Conservation (phyloP, 64 coral and sea anemone genomes). For the Montipora cactus region DNA sequence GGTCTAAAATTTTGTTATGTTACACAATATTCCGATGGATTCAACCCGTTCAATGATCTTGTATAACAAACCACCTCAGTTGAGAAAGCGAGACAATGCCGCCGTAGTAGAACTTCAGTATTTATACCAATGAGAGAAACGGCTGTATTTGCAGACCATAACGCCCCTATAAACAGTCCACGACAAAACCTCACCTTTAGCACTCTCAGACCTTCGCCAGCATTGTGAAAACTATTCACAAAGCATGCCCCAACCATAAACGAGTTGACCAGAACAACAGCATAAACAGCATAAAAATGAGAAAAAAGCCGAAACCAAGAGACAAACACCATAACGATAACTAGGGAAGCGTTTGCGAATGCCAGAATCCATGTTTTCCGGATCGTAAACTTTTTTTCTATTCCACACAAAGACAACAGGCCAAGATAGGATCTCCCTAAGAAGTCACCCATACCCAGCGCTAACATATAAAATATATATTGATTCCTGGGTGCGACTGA, state of each 20-base stretch:
- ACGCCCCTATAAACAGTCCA: neutral
- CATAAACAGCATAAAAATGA: neutral
- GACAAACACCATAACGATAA: neutral
- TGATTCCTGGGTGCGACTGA: constrained; percentile 9
- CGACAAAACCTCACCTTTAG: constrained; percentile 16
- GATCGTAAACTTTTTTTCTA: neutral
- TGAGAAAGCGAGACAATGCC: neutral
- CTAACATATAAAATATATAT: constrained; percentile 8
- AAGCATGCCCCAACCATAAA: neutral
- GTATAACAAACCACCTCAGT: neutral
- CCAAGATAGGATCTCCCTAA: neutral
- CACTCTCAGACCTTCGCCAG: neutral
- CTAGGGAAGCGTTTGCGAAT: neutral
- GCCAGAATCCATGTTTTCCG: constrained; percentile 5
- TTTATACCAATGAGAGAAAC: neutral
- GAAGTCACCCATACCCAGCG: neutral
- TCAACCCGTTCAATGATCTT: neutral
- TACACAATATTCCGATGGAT: neutral
- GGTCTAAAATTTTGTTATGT: neutral
- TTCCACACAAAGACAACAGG: neutral
- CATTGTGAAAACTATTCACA: neutral
- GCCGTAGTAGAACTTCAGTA: neutral
- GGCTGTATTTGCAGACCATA: neutral
- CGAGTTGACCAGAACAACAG: neutral
- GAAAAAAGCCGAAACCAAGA: constrained; percentile 20